A percentile compares a stretch with the other conserved stretches of the same genome.
phyloP scores from a whole-genome alignment of 2,888 invertebrate genomes.

The Thalpophila matura region DNA sequence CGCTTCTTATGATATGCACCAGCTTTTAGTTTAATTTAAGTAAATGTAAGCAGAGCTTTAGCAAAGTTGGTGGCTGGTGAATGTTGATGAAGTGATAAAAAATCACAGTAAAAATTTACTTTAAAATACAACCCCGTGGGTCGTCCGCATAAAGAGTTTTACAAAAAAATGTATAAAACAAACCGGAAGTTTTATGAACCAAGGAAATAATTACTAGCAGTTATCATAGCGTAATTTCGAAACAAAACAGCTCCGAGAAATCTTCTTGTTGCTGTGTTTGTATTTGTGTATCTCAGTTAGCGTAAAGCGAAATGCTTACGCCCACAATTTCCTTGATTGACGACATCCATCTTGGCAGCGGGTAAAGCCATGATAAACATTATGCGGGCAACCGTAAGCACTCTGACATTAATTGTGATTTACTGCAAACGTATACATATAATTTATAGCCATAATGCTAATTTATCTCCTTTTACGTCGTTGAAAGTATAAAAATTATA shows the following conservation, averaged over 20 bases:
- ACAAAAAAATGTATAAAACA: conserved; percentile 16
- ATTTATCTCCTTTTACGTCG: no score
- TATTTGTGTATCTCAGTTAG: conserved; percentile 46
- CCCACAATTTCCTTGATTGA: conserved; percentile 61
- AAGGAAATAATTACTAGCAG: conserved; percentile 2
- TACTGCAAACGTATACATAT: conserved; percentile 2
- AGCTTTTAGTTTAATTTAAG: background rate
- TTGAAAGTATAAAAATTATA: no score
- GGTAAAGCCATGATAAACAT: conserved; percentile 41
- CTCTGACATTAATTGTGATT: conserved; percentile 44
- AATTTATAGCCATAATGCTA: no score
- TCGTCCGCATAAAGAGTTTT: background rate
- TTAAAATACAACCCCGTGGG: background rate
- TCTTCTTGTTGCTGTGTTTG: conserved; percentile 13
- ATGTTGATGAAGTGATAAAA: background rate
- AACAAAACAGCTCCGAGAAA: conserved; percentile 15
- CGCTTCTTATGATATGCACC: background rate
- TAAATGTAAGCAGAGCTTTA: background rate
- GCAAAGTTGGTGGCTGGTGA: background rate
- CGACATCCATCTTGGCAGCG: conserved; percentile 45
- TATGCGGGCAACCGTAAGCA: conserved; percentile 25
- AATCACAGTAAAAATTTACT: no score
- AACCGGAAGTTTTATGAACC: conserved; percentile 19
- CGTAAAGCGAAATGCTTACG: conserved; percentile 50
- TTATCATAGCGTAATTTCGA: conserved; percentile 11